phyloP scores from a whole-genome alignment of 2,888 invertebrate genomes.

The Limnephilus rhombicus region DNA sequence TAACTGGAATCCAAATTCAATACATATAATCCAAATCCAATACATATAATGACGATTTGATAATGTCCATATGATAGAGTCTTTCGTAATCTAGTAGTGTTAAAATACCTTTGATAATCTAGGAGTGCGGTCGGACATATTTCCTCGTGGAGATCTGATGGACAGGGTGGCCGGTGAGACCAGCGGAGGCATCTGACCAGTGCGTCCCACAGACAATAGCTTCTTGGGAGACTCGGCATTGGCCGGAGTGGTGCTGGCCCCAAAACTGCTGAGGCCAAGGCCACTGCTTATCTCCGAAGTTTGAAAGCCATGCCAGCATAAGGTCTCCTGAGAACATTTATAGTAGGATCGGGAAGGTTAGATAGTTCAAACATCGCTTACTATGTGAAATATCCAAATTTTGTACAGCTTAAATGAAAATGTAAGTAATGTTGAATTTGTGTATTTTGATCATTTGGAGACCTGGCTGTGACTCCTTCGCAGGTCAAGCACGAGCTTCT shows the following conservation, averaged over 20 bases:
- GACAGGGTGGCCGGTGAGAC: constrained; percentile 74
- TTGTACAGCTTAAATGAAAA: not conserved
- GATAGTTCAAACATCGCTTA: not conserved
- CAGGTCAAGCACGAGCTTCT: constrained; percentile 85
- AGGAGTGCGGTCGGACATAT: constrained; percentile 56
- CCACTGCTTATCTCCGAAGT: constrained; percentile 74
- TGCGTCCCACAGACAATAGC: constrained; percentile 59
- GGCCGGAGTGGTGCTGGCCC: constrained; percentile 74
- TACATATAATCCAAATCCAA: no score
- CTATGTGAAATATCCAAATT: not conserved
- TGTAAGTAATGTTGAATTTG: not conserved
- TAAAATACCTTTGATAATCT: constrained; percentile 42
- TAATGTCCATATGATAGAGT: not conserved
- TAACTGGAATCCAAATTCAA: not conserved
- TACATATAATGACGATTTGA: not conserved
- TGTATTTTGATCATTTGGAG: not conserved
- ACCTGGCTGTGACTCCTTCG: constrained; percentile 83
- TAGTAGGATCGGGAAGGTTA: not conserved
- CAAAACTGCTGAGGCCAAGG: constrained; percentile 71
- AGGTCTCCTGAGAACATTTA: constrained; percentile 72
- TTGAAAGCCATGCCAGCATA: constrained; percentile 75
- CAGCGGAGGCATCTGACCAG: constrained; percentile 72
- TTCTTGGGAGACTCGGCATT: constrained; percentile 73
- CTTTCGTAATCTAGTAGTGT: not conserved
- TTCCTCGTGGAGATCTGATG: constrained; percentile 69